Base-by-base conservation (phyloP, 2,113 vertebrate genomes). In the Cynopterus brachyotis region DNA sequence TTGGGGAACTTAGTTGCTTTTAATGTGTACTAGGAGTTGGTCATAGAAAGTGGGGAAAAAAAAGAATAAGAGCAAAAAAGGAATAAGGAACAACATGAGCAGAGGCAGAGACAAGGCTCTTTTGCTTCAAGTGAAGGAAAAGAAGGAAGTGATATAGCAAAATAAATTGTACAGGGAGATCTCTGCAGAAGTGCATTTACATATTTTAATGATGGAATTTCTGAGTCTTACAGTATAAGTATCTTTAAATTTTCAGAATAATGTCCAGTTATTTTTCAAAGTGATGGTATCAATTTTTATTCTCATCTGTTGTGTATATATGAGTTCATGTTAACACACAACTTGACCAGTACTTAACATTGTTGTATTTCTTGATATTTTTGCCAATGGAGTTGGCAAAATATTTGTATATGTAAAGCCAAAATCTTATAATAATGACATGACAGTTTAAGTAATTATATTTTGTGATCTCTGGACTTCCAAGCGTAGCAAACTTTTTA, bases 381-480 rank as follows among this genome's bases (percentile, higher is more conserved):
- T 78, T 42, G 16, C 12, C 9, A 76, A 12, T 24, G 5, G 55
- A 47, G 37, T 60, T 26, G 20, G 1, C 40, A 76, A 72, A 89
- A n/a, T 4, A 24, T 37, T 70, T 59, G 9, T 55, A 84, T 91
- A 84, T 69, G 42, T 81, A 28, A 89, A 95, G 35, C 19, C 62
- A 62, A 91, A 94, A 70, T 72, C 32, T 89, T 75, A 70, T 47
- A 78, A 67, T 19, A 80, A 75, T 64, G 15, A 85, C 80, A 70
- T 90, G 84, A 50, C 57, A 83, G 75, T 57, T 86, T 70, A 82
- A 84, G 91, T 96, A 91, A 89, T 94, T 84, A 57, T 45, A 62
- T 73, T 95, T 81, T 62, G 40, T 67, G 30, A 92, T 86, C 35
- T 70, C 11, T 79, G 20, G 50, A 86, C 28, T 95, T 89, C 50